Evolutionary conservation across 2,113 vertebrate species (phyloP), one percentile per base, ranked within the genome.

Genomic region (Oreochromis aureus): DNA sequence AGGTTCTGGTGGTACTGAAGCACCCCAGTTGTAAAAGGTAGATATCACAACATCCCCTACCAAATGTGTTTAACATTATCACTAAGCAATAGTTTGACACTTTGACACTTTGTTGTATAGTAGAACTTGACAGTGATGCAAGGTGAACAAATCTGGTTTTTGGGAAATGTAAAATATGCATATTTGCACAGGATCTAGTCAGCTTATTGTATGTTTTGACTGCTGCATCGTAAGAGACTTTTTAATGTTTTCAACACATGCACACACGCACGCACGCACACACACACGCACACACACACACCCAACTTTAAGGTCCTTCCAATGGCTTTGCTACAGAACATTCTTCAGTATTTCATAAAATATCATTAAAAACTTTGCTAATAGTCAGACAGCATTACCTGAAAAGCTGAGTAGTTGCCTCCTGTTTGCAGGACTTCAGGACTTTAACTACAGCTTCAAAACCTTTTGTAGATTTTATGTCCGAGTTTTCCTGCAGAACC

Each of bases 381-480:
- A 48, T 27, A 56, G 51, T 61, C 36, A 27, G 59, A 71, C 2
- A 76, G 41, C 15, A 32, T 81, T 92, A 97, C 97, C 95, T 96
- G 92, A 15, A 71, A 11, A 96, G 51, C 27, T 53, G 84, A n/a
- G 2, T 71, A 92, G 95, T 95, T 92, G 94, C 96, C 19, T 83
- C 81, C 0, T 96, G 84, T 86, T 97, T 97, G 16, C 96, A 97
- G 0, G 78, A 7, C 13, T 93, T 85, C 10, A 98, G 95, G 0
- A 92, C 78, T 36, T 84, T 10, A 93, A 97, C 93, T 51, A 98
- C 96, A 0, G 96, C 96, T 30, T 2, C 1, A 12, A 98, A 98
- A 8, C 96, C 94, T 3, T 48, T 83, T 2, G 44, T 24, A 3
- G 83, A 92, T 94, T 97, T 97, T 80, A 98, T 30, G 91, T 97